phyloP scores from a whole-genome alignment of 2,113 vertebrate genomes.

The Daboia siamensis region DNA sequence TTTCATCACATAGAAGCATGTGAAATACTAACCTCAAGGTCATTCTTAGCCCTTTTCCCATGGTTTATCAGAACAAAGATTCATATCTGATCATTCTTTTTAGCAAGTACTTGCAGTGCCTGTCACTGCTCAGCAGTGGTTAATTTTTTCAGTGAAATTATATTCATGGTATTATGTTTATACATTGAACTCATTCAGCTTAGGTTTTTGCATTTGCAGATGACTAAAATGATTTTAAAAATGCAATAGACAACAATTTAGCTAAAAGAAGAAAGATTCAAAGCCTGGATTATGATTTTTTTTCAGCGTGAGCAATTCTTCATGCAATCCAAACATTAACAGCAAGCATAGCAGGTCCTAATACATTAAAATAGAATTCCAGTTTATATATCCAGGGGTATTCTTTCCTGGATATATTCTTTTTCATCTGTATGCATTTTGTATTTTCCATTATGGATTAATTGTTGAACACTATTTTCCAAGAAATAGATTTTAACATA shows the following conservation, averaged over 20 bases:
- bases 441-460: not conserved
- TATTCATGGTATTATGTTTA: not conserved
- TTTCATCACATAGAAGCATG: conserved; percentile 16
- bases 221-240: not conserved
- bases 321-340: not conserved
- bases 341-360: not conserved
- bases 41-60: conserved; percentile 15
- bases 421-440: not conserved
- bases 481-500: not conserved
- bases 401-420: not conserved
- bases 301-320: not conserved
- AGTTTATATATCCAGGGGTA: not conserved
- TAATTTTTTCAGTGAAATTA: not conserved
- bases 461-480: not conserved
- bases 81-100: not conserved
- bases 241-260: not conserved
- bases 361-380: not conserved
- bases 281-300: not conserved
- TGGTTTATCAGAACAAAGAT: conserved; percentile 15
- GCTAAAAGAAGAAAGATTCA: not conserved
- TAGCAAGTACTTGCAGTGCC: conserved; percentile 27
- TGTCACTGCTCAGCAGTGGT: not conserved
- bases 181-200: not conserved
- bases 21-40: conserved; percentile 2
- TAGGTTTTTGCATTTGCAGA: not conserved